Evolutionary conservation across 2,113 vertebrate species (phyloP).

Genomic region (Suncus etruscus): DNA sequence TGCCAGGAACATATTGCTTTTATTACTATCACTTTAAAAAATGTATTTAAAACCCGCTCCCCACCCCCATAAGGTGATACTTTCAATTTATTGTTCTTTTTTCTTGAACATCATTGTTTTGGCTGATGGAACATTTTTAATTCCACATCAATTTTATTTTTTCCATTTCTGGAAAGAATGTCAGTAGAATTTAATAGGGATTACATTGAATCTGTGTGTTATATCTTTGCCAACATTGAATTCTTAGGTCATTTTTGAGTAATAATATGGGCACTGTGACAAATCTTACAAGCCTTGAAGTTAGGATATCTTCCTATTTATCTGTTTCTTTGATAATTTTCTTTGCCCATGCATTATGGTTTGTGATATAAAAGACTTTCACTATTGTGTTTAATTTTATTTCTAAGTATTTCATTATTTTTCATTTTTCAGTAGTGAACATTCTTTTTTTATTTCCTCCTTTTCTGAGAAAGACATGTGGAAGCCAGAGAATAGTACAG

Average conservation of each 20-base stretch:
- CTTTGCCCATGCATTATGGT: not conserved
- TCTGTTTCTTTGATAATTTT: not conserved
- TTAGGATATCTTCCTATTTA: not conserved
- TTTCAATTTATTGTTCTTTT: not conserved
- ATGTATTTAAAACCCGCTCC: not conserved
- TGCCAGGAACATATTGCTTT: not conserved
- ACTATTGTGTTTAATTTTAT: not conserved
- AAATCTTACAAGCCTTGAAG: not conserved
- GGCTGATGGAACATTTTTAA: not conserved
- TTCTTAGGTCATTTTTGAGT: not conserved
- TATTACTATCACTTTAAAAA: not conserved
- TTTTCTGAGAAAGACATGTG: too few relatives aligned
- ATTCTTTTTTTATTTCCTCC: too few relatives aligned
- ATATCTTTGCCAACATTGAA: not conserved
- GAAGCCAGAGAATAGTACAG: too few relatives aligned
- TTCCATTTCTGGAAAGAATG: conserved; percentile 6
- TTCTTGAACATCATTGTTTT: conserved; percentile 31
- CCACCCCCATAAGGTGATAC: not conserved
- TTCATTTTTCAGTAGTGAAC: too few relatives aligned
- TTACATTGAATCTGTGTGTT: not conserved
- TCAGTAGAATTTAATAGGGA: not conserved
- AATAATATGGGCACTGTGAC: not conserved
- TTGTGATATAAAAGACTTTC: not conserved
- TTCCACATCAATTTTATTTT: not conserved
- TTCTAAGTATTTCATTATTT: not conserved